These are phyloP conservation scores for Drosophila ananassae DNA, from an alignment of 1,140 invertebrate genomes.

Conservation along the genomic window DNA sequence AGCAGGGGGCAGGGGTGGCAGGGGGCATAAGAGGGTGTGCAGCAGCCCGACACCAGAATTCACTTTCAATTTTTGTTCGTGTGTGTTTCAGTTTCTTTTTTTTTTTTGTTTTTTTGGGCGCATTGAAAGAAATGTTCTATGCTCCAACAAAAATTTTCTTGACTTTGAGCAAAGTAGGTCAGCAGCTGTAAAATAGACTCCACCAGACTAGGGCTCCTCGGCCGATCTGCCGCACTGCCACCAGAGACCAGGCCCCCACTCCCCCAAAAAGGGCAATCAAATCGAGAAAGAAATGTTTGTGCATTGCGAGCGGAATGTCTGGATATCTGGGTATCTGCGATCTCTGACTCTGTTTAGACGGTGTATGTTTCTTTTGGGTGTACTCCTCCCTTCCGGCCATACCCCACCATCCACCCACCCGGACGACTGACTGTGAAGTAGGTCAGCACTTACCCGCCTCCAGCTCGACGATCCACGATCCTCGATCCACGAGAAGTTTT, in stretches of 20 bases:
- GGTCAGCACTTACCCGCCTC: slow-evolving; percentile 51
- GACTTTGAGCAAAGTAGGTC: slow-evolving; percentile 77
- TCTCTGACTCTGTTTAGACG: slow-evolving; percentile 47
- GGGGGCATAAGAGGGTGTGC: slow-evolving; percentile 28
- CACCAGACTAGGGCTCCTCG: slow-evolving; percentile 22
- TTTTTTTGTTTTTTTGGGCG: slow-evolving; percentile 40
- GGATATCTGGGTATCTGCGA: slow-evolving; percentile 44
- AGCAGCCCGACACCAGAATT: slow-evolving; percentile 67
- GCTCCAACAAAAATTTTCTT: slow-evolving; percentile 55
- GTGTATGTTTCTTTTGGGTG: slow-evolving; percentile 47
- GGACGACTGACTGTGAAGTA: slow-evolving; percentile 27
- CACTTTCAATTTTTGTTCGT: slow-evolving; percentile 68
- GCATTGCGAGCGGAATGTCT: slow-evolving; percentile 45
- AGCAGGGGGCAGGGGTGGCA: background rate
- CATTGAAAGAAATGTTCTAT: slow-evolving; percentile 64
- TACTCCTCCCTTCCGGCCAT: slow-evolving; percentile 1
- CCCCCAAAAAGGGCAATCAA: slow-evolving; percentile 48
- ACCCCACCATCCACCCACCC: slow-evolving; percentile 34
- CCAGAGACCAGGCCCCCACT: background rate
- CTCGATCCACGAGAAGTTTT: slow-evolving; percentile 34
- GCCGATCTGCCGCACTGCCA: background rate
- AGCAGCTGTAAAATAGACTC: slow-evolving; percentile 80
- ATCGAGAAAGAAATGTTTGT: slow-evolving; percentile 51
- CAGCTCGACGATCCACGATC: no score
- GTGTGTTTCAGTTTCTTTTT: slow-evolving; percentile 3